Conservation (phyloP, 2,797 vertebrate genomes). For the Danio aesculapii region DNA sequence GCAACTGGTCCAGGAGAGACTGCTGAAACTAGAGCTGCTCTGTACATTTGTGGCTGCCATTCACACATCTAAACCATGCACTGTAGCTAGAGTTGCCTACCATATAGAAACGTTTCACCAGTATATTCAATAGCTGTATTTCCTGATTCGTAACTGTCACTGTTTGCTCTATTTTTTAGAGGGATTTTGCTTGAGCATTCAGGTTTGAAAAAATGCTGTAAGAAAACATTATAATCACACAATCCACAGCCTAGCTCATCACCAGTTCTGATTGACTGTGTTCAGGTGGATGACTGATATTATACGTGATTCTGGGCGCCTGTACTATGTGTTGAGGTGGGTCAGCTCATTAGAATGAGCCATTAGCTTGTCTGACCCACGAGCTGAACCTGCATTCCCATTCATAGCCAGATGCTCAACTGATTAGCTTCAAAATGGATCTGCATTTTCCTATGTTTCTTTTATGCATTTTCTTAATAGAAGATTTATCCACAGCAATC, state of each 20-base stretch:
- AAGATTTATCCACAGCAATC: not conserved
- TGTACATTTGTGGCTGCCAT: not conserved
- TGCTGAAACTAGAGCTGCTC: not conserved
- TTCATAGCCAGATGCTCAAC: constrained; percentile 13
- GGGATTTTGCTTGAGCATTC: not conserved
- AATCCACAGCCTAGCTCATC: not conserved
- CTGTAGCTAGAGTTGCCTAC: too few species aligned
- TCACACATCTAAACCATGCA: too few species aligned
- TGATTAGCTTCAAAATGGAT: constrained; percentile 19
- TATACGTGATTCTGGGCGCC: not conserved
- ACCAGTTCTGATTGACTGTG: not conserved
- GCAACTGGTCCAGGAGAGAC: not conserved
- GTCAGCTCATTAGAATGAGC: constrained; percentile 35
- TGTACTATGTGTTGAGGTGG: constrained; percentile 18
- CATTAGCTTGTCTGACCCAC: constrained; percentile 46
- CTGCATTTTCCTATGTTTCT: not conserved
- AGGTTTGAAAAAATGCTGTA: not conserved
- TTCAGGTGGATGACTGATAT: not conserved
- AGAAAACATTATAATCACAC: not conserved
- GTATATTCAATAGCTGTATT: not conserved
- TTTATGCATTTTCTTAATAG: not conserved
- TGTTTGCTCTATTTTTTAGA: not conserved
- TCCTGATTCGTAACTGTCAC: not conserved
- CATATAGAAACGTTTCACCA: too few species aligned
- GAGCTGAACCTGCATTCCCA: constrained; percentile 25